Base-by-base conservation (phyloP, 2,113 vertebrate species). In the Pseudorectes ferrugineus region DNA sequence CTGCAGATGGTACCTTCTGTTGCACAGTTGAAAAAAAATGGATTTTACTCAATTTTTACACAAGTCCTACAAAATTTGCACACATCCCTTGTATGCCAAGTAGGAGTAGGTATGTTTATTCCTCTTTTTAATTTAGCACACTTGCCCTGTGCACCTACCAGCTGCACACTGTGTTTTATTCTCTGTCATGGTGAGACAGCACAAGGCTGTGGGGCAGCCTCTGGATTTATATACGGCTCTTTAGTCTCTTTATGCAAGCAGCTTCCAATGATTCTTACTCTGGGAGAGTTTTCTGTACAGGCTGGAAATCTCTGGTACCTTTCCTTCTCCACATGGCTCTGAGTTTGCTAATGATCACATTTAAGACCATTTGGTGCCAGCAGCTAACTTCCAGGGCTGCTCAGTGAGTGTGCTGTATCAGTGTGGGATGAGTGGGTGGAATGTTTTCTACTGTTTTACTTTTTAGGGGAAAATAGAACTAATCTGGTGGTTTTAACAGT, bases 381-480 rank as follows among this genome's bases (percentile, higher is more conserved):
- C 80, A 95, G 80, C 73, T 91, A 93, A 93, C 91, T 96, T 93
- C 45, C 75, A 95, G 88, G 68, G 70, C 86, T 92, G 88, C 88
- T 91, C 55, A 91, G 76, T 65, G 86, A 97, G 78, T 17, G 24
- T 78, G 48, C 73, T 42, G 14, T 33, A 86, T 43, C 73, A 74
- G 14, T 78, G 86, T 21, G 26, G 83, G 59, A 86, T 89, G 92
- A 95, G 95, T 91, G 89, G 91, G 92, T 86, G 79, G 92, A 93
- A 91, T 96, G 94, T 95, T 96, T 97, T 93, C 92, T 78, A 57
- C 94, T 93, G 79, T 93, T 95, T 96, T 92, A 90, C 38, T 92
- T 93, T 86, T 93, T 45, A 81, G n/a, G 48, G 70, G 83, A 91
- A 95, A 93, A 96, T 81, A 87, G 51, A 93, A 89, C 48, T 84